Percentiles rank a stretch among this genome's conserved stretches.
Evolutionary conservation across 2,113 vertebrate species (phyloP).

Genomic region (Chaetops frenatus): DNA sequence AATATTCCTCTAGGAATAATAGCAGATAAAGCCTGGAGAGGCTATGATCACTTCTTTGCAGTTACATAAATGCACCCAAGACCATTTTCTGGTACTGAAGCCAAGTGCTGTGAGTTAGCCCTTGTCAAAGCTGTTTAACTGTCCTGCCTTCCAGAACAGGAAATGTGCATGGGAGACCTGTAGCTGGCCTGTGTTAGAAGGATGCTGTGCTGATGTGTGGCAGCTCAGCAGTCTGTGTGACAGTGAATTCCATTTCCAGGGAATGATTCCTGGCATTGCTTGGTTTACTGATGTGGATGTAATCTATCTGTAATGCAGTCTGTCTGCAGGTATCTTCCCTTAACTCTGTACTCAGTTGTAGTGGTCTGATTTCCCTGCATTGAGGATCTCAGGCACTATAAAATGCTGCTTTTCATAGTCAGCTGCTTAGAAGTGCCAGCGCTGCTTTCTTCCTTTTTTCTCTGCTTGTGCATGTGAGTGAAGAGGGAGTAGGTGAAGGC

Average conservation of each 20-base stretch:
- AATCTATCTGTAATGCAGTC: not conserved
- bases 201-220: not conserved
- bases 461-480: not conserved
- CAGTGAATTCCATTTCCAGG: not conserved
- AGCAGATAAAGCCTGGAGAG: not conserved
- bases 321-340: not conserved
- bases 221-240: not conserved
- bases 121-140: not conserved
- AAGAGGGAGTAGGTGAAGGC: not conserved
- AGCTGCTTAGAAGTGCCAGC: not conserved
- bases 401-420: not conserved
- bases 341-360: not conserved
- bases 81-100: not conserved
- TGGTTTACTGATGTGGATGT: not conserved
- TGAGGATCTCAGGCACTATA: not conserved
- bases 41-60: not conserved
- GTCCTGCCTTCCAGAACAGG: not conserved
- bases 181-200: not conserved
- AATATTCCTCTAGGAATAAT: not conserved
- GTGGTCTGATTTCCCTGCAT: not conserved
- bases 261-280: not conserved
- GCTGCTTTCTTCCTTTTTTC: not conserved
- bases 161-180: not conserved
- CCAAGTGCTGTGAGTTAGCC: not conserved
- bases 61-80: not conserved